Percentiles rank a stretch among this genome's conserved stretches.
Conservation (phyloP, 2,797 vertebrate genomes). For the Prunella strophiata region DNA sequence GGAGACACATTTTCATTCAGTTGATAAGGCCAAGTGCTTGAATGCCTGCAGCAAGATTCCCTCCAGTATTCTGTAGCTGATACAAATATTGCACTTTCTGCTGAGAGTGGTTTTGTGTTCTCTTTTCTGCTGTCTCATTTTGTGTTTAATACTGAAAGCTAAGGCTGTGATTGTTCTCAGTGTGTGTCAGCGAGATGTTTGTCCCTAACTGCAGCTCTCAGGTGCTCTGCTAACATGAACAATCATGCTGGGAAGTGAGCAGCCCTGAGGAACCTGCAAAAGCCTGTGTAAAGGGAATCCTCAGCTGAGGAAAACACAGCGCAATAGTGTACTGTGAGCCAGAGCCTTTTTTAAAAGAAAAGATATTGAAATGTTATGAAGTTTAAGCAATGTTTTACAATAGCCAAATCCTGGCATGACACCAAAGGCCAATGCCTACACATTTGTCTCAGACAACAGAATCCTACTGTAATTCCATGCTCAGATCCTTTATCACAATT, state of each 20-base stretch:
- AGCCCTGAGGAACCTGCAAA: background rate
- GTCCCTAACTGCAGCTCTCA: background rate
- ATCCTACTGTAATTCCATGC: background rate
- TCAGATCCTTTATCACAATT: conserved; percentile 8
- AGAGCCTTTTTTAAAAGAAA: background rate
- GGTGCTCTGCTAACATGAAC: background rate
- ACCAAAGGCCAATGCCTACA: background rate
- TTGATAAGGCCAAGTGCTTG: background rate
- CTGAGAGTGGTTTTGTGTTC: background rate
- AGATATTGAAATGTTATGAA: background rate
- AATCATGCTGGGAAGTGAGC: background rate
- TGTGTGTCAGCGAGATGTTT: background rate
- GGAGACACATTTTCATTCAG: background rate
- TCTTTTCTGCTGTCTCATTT: background rate
- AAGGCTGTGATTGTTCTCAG: background rate
- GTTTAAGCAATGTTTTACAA: background rate
- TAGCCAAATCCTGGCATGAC: background rate
- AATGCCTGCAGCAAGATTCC: background rate
- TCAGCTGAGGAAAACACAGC: background rate
- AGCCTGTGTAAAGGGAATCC: background rate
- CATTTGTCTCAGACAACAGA: background rate
- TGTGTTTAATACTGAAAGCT: background rate
- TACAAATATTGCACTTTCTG: background rate
- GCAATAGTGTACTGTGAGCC: fast-evolving
- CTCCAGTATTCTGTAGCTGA: background rate